A percentile compares a stretch with the other conserved stretches of the same genome.
Evolutionary conservation across 1,140 invertebrate genomes (phyloP).

Genomic region (Diorhabda elongata): DNA sequence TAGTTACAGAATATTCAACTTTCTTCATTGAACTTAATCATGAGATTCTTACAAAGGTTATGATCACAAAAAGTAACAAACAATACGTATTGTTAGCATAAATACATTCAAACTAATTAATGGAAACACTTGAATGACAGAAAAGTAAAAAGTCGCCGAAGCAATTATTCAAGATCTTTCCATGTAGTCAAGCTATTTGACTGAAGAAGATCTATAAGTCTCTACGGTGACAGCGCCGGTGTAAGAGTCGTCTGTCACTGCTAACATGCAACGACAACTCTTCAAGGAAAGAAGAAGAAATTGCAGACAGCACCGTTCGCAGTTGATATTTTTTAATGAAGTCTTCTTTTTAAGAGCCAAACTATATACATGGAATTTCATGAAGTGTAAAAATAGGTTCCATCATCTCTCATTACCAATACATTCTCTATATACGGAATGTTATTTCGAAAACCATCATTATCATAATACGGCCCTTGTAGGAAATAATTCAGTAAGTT

Average conservation of each 20-base stretch:
- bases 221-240: conserved; percentile 21
- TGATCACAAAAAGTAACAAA: no score
- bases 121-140: conserved; percentile 11
- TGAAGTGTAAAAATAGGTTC: no score
- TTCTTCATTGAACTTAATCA: no score
- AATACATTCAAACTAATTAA: conserved; percentile 18
- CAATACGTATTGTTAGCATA: no score
- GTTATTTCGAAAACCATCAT: no score
- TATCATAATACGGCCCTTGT: no score
- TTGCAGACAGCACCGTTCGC: background rate
- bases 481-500: no score
- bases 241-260: conserved; percentile 26
- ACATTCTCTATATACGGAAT: no score
- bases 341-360: background rate
- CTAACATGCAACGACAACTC: conserved; percentile 1
- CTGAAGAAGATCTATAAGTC: conserved; percentile 16
- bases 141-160: conserved; percentile 13
- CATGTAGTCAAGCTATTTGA: conserved; percentile 14
- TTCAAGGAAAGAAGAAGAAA: background rate
- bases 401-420: no score
- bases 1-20: no score
- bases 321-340: background rate
- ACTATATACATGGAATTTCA: no score
- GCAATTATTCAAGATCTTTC: conserved; percentile 19
- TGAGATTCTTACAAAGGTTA: no score